Evolutionary conservation across 30 jellyfish, hydroid and myxozoan genomes (phyloP), one percentile per base, ranked within the genome.

Genomic region (Aurelia aurita): DNA sequence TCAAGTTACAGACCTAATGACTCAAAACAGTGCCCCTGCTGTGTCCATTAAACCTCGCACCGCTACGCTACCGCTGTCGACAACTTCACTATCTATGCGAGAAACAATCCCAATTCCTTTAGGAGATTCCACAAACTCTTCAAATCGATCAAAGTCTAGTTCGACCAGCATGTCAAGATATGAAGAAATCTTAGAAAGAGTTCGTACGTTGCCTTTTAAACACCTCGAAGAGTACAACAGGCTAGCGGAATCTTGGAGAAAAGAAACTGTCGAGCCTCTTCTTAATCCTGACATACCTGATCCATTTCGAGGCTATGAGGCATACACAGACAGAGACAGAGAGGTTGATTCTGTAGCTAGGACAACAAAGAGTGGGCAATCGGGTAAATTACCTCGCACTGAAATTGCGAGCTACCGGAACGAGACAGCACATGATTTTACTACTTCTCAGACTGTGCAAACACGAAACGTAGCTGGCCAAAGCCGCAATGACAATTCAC

Each of bases 211-310:
- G 80, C 95, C 95, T 39, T 62, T 60, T 47, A 51, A 49, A 20
- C 87, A 85, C 34, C 78, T 18, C 19, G 84, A 85, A 85, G 95
- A 85, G 55, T 69, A 74, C 45, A 73, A 74, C 19, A 63, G 46
- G 49, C 68, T 85, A 32, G 72, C 73, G 14, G 88, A 74, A 57
- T 74, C 88, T 23, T 85, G 89, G 89, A 63, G 88, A 67, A 85
- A 74, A 28, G 95, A 85, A 51, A 68, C 88, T 73, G 89, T 85
- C 5, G 95, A 74, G 79, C 88, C 89, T n/a, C 86, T 83, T 14
- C 29, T 83, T 10, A 66, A 71, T n/a, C 93, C 93, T 25, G 64
- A 77, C 10, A 44, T 77, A 19, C 79, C 79, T 18, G 79, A 77
- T 16, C 55, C 69, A 20, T 77, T 77, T 77, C 15, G 47, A 28